Conservation (phyloP, 2,797 vertebrate species). For the Acropternis orthonyx region DNA sequence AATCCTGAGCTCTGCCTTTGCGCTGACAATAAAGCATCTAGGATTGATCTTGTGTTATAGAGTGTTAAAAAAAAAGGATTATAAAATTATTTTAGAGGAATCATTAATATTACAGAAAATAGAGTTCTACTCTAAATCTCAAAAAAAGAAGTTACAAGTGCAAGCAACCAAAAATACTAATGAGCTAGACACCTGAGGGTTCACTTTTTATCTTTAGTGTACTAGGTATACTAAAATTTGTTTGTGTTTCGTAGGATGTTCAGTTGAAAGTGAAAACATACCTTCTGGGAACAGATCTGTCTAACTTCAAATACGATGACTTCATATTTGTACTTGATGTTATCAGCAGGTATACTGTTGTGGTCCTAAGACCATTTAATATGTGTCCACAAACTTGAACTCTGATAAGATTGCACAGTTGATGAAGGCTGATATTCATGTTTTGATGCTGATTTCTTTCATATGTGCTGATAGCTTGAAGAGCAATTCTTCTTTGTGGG, state of each 20-base stretch:
- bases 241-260: slow-evolving; percentile 87
- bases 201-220: background rate
- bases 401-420: background rate
- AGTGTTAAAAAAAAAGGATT: background rate
- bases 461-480: background rate
- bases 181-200: background rate
- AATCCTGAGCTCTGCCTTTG: background rate
- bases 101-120: background rate
- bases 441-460: background rate
- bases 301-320: slow-evolving; percentile 98
- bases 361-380: background rate
- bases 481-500: background rate
- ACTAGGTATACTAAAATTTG: background rate
- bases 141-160: background rate
- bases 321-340: slow-evolving; percentile 98
- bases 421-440: background rate
- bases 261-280: slow-evolving; percentile 98
- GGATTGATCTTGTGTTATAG: background rate
- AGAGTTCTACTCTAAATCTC: background rate
- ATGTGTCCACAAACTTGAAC: background rate
- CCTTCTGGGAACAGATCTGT: slow-evolving; percentile 96
- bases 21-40: background rate
- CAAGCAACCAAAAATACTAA: background rate
- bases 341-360: slow-evolving; percentile 89
- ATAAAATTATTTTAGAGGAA: background rate